Evolutionary conservation across 2,797 vertebrate genomes (phyloP).

Genomic region (Chromis chromis): DNA sequence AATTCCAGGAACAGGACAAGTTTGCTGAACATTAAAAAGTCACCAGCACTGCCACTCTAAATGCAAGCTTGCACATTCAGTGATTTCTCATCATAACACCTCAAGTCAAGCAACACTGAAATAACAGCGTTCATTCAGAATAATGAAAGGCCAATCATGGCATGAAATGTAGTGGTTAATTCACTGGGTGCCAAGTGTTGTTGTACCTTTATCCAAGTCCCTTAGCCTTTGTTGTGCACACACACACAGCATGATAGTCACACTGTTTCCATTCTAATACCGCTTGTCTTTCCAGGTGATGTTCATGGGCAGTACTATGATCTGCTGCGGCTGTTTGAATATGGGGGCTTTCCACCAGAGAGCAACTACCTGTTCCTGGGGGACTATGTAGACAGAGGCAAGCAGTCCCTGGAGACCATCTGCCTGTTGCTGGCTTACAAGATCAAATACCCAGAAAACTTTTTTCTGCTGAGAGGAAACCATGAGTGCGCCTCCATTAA

Average conservation of each 20-base stretch:
- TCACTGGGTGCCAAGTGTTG: slow-evolving; percentile 32
- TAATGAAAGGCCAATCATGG: background rate
- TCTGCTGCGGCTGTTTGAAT: slow-evolving; percentile 88
- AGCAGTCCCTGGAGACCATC: slow-evolving; percentile 89
- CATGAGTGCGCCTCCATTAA: slow-evolving; percentile 90
- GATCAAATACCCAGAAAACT: slow-evolving; percentile 90
- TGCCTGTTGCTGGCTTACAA: slow-evolving; percentile 88
- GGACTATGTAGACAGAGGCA: slow-evolving; percentile 89
- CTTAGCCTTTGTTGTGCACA: slow-evolving; percentile 49
- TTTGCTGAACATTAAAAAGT: slow-evolving; percentile 8
- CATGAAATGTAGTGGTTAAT: slow-evolving; percentile 14
- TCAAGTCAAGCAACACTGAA: slow-evolving; percentile 7
- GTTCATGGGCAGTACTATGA: slow-evolving; percentile 90
- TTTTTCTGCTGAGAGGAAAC: slow-evolving; percentile 89
- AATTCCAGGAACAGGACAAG: slow-evolving; percentile 5
- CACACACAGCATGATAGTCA: slow-evolving; percentile 30
- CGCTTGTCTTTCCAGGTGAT: slow-evolving; percentile 77
- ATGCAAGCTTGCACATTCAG: slow-evolving; percentile 15
- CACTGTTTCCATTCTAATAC: slow-evolving; percentile 23
- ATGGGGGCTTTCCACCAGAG: slow-evolving; percentile 88
- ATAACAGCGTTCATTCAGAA: slow-evolving; percentile 12
- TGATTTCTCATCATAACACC: background rate
- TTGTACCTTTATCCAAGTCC: slow-evolving; percentile 43
- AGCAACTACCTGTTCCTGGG: slow-evolving; percentile 90
- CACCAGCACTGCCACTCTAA: background rate